Conservation (phyloP, 2,888 invertebrate species). For the Stenodera caucasica region DNA sequence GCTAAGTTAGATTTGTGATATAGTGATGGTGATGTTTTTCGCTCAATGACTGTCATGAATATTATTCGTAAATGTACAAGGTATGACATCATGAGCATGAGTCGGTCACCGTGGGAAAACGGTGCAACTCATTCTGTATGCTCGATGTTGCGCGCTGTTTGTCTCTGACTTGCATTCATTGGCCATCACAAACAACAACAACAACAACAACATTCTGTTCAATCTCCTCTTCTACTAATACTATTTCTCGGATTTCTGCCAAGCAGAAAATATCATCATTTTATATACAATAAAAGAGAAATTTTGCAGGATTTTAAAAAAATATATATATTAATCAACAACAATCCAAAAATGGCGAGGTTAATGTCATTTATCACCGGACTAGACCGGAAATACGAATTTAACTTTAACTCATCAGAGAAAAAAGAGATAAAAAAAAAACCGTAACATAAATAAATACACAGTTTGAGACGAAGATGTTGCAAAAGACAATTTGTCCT, state of each 20-base stretch:
- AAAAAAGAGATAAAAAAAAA: too few relatives aligned
- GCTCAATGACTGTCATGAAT: conserved; percentile 22
- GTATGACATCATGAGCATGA: conserved; percentile 52
- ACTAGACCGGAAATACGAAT: not conserved
- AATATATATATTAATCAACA: too few relatives aligned
- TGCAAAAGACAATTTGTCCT: not conserved
- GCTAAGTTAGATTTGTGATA: too few relatives aligned
- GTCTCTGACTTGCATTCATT: conserved; percentile 45
- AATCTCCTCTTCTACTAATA: not conserved
- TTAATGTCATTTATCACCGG: not conserved
- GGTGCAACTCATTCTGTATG: conserved; percentile 47
- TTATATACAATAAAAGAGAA: too few relatives aligned
- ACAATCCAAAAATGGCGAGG: not conserved
- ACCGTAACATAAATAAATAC: too few relatives aligned
- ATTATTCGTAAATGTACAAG: conserved; percentile 28
- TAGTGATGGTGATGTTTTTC: conserved; percentile 10
- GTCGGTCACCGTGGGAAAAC: conserved; percentile 55
- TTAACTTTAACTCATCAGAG: not conserved
- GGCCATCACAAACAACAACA: conserved; percentile 25
- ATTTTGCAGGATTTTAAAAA: too few relatives aligned
- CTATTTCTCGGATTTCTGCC: too few relatives aligned
- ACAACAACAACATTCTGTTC: not conserved
- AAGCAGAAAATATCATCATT: too few relatives aligned
- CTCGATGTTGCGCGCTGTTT: conserved; percentile 37
- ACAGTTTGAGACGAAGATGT: not conserved